Evolutionary conservation across 2,113 vertebrate genomes (phyloP).

Genomic region (Mirza zaza): DNA sequence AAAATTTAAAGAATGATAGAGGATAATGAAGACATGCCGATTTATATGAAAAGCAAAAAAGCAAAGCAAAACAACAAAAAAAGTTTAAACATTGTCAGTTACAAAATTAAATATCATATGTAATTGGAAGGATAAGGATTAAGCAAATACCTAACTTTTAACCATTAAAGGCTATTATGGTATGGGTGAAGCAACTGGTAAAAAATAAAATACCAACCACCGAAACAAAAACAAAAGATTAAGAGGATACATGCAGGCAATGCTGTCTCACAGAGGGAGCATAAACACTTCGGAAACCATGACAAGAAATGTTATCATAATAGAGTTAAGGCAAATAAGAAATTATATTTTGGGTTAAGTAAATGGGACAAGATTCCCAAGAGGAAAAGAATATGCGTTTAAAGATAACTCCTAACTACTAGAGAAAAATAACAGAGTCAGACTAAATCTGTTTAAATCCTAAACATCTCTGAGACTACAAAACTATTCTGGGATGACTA

Average conservation of each 20-base stretch:
- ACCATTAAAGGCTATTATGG: constrained; percentile 18
- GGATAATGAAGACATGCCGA: constrained; percentile 30
- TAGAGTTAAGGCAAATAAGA: constrained; percentile 36
- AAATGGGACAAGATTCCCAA: constrained; percentile 37
- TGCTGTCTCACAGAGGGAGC: background rate
- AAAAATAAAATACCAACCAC: constrained; percentile 3
- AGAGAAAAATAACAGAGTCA: background rate
- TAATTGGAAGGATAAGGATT: constrained; percentile 10
- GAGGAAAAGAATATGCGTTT: constrained; percentile 42
- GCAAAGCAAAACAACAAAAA: constrained; percentile 16
- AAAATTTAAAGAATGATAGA: constrained; percentile 41
- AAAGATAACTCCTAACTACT: constrained; percentile 37
- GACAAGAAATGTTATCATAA: constrained; percentile 42
- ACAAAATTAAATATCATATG: constrained; percentile 46
- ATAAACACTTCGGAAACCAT: constrained; percentile 6
- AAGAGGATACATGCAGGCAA: background rate
- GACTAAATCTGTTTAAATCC: constrained; percentile 43
- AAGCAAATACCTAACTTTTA: constrained; percentile 33
- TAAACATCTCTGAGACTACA: constrained; percentile 15
- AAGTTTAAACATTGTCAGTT: constrained; percentile 55
- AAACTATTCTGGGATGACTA: constrained; percentile 3
- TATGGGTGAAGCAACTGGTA: background rate
- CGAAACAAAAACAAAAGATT: background rate
- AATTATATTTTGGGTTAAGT: constrained; percentile 42
- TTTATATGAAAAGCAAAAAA: constrained; percentile 48